Evolutionary conservation across 2,888 invertebrate species (phyloP).

Genomic region (Eremobia ochroleuca): DNA sequence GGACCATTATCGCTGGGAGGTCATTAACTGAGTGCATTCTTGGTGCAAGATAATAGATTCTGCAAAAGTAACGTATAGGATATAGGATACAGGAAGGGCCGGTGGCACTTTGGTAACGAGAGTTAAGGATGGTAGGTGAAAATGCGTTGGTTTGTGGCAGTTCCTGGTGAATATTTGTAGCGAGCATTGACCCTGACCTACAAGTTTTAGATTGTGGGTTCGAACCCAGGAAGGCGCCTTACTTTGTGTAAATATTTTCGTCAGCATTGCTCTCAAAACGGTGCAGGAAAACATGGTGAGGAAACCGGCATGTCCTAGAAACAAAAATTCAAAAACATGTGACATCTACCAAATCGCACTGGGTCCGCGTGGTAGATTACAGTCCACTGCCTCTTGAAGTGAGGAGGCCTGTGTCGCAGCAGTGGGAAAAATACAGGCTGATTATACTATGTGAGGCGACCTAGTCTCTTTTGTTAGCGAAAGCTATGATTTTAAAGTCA

Average conservation of each 20-base stretch:
- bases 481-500: not conserved
- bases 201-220: too few relatives aligned
- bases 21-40: constrained; percentile 88
- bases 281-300: too few relatives aligned
- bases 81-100: constrained; percentile 78
- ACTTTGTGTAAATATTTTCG: too few relatives aligned
- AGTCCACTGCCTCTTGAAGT: not conserved
- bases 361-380: not conserved
- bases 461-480: not conserved
- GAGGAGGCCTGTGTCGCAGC: not conserved
- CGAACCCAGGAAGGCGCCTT: too few relatives aligned
- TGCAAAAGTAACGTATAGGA: constrained; percentile 68
- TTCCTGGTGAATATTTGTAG: too few relatives aligned
- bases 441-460: not conserved
- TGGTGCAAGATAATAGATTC: constrained; percentile 87
- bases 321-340: not conserved
- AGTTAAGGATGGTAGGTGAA: constrained; percentile 27
- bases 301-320: too few relatives aligned
- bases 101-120: constrained; percentile 62
- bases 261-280: too few relatives aligned
- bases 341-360: not conserved
- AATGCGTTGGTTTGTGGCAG: not conserved
- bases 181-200: too few relatives aligned
- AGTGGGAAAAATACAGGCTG: not conserved
- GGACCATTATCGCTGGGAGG: constrained; percentile 82